phyloP scores from a whole-genome alignment of 2,797 vertebrate species.

The Rousettus madagascariensis region DNA sequence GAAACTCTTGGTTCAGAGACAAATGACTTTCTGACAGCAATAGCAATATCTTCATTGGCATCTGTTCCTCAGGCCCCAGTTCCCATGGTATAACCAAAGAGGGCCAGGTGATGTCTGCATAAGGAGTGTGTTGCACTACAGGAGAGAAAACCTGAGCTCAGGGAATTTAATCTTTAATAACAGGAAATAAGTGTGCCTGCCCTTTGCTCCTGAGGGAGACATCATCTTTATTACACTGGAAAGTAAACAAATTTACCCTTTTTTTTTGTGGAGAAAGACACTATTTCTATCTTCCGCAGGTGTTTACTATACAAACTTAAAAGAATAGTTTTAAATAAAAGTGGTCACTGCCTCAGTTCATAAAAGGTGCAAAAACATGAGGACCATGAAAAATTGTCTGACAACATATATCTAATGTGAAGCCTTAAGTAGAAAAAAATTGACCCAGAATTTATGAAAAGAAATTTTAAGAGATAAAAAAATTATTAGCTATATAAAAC shows the following conservation, averaged over 20 bases:
- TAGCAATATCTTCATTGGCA: not conserved
- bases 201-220: not conserved
- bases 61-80: not conserved
- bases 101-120: not conserved
- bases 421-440: not conserved
- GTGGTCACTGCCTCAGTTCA: not conserved
- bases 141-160: not conserved
- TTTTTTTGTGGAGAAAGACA: not conserved
- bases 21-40: not conserved
- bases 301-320: not conserved
- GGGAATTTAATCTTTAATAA: not conserved
- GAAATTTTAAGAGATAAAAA: not conserved
- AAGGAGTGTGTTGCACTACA: not conserved
- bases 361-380: not conserved
- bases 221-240: not conserved
- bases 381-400: not conserved
- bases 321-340: constrained; percentile 37
- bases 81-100: not conserved
- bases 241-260: not conserved
- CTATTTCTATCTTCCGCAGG: not conserved
- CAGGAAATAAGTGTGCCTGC: not conserved
- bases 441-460: not conserved
- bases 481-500: not conserved
- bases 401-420: not conserved
- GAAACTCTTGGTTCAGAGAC: not conserved